Percentiles rank a stretch among this genome's conserved stretches.
Evolutionary conservation across 2,797 vertebrate species (phyloP).

Genomic region (Nasua narica): DNA sequence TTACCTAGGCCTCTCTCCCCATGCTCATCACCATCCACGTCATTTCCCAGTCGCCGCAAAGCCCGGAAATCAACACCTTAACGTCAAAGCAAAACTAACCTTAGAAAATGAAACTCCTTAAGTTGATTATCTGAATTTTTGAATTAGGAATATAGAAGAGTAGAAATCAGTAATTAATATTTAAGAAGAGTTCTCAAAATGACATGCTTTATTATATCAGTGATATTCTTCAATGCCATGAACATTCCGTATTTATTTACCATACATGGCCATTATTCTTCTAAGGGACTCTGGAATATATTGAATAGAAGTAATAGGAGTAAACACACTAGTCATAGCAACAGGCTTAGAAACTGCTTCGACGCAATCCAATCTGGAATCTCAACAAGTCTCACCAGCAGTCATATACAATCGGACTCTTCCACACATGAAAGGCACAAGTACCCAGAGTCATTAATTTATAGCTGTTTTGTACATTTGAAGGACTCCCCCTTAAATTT

Average conservation of each 20-base stretch:
- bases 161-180: not conserved
- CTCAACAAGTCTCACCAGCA: not conserved
- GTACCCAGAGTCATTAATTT: not conserved
- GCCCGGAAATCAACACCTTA: not conserved
- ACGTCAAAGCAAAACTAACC: not conserved
- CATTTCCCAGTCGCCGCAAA: not conserved
- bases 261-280: not conserved
- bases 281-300: not conserved
- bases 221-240: not conserved
- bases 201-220: not conserved
- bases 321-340: not conserved
- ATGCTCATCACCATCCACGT: not conserved
- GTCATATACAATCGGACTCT: not conserved
- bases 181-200: not conserved
- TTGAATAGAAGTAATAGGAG: not conserved
- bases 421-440: not conserved
- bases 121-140: not conserved
- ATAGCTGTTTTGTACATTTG: not conserved
- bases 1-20: not conserved
- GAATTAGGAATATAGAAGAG: not conserved
- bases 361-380: not conserved
- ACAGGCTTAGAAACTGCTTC: not conserved
- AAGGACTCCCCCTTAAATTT: not conserved
- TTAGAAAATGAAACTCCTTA: constrained; percentile 5
- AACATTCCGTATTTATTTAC: not conserved